Percentiles rank a stretch among this genome's conserved stretches.
Evolutionary conservation across 2,113 vertebrate genomes (phyloP).

Genomic region (Ctenomys sociabilis): DNA sequence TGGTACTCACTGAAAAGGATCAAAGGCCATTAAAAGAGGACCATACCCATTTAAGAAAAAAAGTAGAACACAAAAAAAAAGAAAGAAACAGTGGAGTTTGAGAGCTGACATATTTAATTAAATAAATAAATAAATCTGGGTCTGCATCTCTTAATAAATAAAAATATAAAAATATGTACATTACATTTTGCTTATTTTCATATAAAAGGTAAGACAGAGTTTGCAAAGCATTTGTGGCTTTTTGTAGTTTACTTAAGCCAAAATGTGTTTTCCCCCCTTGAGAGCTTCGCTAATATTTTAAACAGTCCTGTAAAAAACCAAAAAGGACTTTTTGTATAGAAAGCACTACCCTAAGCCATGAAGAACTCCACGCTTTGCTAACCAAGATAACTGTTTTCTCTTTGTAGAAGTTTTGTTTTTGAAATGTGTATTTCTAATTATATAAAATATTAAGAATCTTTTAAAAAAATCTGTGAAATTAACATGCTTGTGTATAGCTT

Average conservation of each 20-base stretch:
- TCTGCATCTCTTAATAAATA: slow-evolving; percentile 98
- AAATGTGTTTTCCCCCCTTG: slow-evolving; percentile 95
- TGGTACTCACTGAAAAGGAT: slow-evolving; percentile 87
- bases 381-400: slow-evolving; percentile 97
- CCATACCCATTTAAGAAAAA: slow-evolving; percentile 86
- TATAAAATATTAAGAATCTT: slow-evolving; percentile 99
- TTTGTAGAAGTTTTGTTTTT: slow-evolving; percentile 99
- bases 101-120: slow-evolving; percentile 94
- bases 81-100: slow-evolving; percentile 82
- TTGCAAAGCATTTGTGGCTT: slow-evolving; percentile 99
- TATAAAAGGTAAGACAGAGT: slow-evolving; percentile 98
- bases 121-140: slow-evolving; percentile 89
- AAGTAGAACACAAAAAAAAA: slow-evolving; percentile 46
- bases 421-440: slow-evolving; percentile 99
- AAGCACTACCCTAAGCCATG: slow-evolving; percentile 95
- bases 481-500: slow-evolving; percentile 99
- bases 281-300: slow-evolving; percentile 98
- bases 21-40: slow-evolving; percentile 88
- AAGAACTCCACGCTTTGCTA: slow-evolving; percentile 98
- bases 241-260: slow-evolving; percentile 99
- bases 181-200: slow-evolving; percentile 99
- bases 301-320: slow-evolving; percentile 92
- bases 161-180: slow-evolving; percentile 96
- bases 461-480: slow-evolving; percentile 99
- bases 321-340: slow-evolving; percentile 91